Evolutionary conservation across 2,888 invertebrate genomes (phyloP), one percentile per base, ranked within the genome.

Genomic region (Epinotia bilunana): DNA sequence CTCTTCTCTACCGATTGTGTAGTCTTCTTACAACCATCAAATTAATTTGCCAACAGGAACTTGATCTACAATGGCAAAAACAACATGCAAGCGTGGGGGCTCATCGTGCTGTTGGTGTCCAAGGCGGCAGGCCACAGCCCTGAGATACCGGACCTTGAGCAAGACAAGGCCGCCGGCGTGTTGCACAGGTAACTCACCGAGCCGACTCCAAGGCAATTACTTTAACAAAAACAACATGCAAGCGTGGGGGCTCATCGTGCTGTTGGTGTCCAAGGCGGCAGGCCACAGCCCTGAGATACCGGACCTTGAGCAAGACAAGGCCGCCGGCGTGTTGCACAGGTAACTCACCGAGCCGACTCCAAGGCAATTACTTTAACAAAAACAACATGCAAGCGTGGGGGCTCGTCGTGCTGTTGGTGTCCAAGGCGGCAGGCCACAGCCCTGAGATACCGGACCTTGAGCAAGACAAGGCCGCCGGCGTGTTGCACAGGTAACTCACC

Each of bases 371-470:
- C 33, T n/a, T n/a, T 96, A 98, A 98, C 46, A 97, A 97, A 86
- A 98, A 98, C 88, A 98, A 97, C 83, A 97, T 98, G 96, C 99
- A 99, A 87, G 98, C 98, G 0, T 97, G 98, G 96, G 99, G 99
- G 0, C 95, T 99, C 67, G 97, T 99, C 82, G 98, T 99, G 3
- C 90, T 99, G 67, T 94, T 98, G 70, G 96, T 99, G 71, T 98
- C 99, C 0, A 99, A 98, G 93, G 98, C 98, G 13, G 98, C 98
- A 12, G 98, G 98, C 0, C 97, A 98, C 91, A 95, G 96, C 28
- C 91, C 96, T 0, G 96, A 96, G 86, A 96, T 97, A 78, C 96
- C 97, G 0, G 97, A 97, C 81, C 95, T 97, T 95, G 97, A 97
- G 85, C 96, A 97, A 88, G 98, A 98, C 82, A 97, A 97, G 86